Base-by-base conservation (phyloP, 2,113 vertebrate species). In the Progne subis region DNA sequence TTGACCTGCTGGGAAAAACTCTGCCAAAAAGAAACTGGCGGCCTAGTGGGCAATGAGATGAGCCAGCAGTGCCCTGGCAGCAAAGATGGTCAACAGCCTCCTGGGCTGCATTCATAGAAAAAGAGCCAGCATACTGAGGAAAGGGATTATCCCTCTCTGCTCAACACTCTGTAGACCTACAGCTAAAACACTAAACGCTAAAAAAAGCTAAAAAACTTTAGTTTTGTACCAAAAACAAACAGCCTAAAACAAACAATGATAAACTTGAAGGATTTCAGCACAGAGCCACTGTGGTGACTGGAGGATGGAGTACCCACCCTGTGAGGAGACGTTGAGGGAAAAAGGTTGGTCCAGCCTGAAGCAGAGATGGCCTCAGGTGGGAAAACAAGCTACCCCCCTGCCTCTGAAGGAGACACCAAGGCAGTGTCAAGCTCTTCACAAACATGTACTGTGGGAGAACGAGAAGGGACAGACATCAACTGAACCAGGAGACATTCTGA, bases 361-460 rank as follows among this genome's bases (percentile, higher is more conserved):
- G 8, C 28, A 82, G 46, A 56, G 8, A 3, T 34, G 34, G 12
- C 18, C 71, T 56, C 4, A 3, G 17, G 24, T 10, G 44, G n/a
- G 49, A 18, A 25, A 77, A 74, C 16, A 37, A 87, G 18, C 26
- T 74, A 8, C 3, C 2, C 24, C 15, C 18, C 49, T n/a, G 5
- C 20, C 56, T 7, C 23, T 46, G 3, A 77, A 64, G 18, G 26
- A 8, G 6, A 4, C 10, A 74, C 23, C 25, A 74, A 77, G 44
- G 44, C 74, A 89, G 53, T 50, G 11, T 7, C 20, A 55, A 39
- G 25, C 6, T 56, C 24, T 56, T 93, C 91, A 87, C 5, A 81
- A 59, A 41, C 2, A 9, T 4, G 0, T 8, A 12, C 10, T 31
- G 9, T 52, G 20, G 49, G 41, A 64, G 18, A 72, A 55, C 0